These are phyloP conservation scores for Enoplosus armatus DNA, from an alignment of 2,797 vertebrate genomes.

Conservation along the genomic window DNA sequence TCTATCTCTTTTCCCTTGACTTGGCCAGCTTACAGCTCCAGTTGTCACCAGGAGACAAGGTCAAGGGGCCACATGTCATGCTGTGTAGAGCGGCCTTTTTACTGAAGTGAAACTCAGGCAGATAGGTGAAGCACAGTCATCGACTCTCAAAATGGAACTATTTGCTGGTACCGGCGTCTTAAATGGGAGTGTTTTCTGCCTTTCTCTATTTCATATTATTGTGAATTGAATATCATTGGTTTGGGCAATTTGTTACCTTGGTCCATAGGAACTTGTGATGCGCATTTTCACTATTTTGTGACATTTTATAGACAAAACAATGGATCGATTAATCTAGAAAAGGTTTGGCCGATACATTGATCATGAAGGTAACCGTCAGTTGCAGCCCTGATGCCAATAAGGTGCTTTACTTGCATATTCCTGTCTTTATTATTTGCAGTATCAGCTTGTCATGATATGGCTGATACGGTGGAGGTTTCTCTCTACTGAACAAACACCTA, in stretches of 20 bases:
- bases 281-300: no score
- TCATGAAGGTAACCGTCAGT: not conserved
- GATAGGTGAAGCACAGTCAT: conserved; percentile 7
- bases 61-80: conserved; percentile 60
- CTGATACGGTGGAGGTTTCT: not conserved
- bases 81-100: conserved; percentile 57
- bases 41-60: conserved; percentile 64
- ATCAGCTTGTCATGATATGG: not conserved
- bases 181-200: not conserved
- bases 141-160: not conserved
- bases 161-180: not conserved
- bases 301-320: not conserved
- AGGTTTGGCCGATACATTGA: not conserved
- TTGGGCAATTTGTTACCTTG: not conserved
- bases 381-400: not conserved
- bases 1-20: conserved; percentile 43
- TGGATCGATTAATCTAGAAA: not conserved
- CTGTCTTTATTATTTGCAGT: not conserved
- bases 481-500: not conserved
- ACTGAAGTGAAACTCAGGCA: conserved; percentile 46
- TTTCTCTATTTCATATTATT: not conserved
- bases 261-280: not conserved
- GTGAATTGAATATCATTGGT: not conserved
- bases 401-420: not conserved
- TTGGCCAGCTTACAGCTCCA: conserved; percentile 44